These are phyloP conservation scores for Podabrus alpinus DNA, from an alignment of 2,888 invertebrate species.

Conservation along the genomic window DNA sequence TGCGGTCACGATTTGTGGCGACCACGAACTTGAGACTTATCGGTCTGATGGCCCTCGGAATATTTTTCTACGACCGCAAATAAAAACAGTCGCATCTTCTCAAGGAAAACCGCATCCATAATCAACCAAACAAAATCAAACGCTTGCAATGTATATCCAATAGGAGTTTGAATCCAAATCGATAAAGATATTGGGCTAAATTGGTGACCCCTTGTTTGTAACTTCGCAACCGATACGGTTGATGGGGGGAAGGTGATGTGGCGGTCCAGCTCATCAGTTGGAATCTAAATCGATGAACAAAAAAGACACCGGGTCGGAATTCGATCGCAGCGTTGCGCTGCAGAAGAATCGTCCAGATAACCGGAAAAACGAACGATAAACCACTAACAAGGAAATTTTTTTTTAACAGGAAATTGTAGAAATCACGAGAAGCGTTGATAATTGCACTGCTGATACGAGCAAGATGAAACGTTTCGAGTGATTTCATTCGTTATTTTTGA, in stretches of 20 bases:
- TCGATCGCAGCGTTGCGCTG: no score
- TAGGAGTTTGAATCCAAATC: no score
- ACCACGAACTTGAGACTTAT: constrained; percentile 20
- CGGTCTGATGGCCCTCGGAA: constrained; percentile 26
- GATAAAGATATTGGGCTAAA: no score
- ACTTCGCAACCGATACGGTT: no score
- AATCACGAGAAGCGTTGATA: not conserved
- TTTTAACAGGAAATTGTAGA: not conserved
- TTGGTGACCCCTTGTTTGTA: no score
- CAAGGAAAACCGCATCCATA: not conserved
- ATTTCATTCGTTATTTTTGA: not conserved
- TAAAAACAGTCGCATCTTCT: not conserved
- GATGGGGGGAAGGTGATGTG: no score
- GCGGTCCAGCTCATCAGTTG: no score
- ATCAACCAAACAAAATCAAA: not conserved
- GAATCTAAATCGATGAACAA: no score
- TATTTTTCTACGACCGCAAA: constrained; percentile 5
- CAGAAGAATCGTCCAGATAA: not conserved
- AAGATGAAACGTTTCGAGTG: not conserved
- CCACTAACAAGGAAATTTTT: not conserved
- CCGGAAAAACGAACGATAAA: not conserved
- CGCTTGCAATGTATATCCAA: no score
- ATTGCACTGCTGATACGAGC: not conserved
- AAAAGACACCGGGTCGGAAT: no score
- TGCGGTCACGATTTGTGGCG: constrained; percentile 8